Evolutionary conservation across 2,888 invertebrate genomes (phyloP).

Genomic region (Himalopsyche japonica): DNA sequence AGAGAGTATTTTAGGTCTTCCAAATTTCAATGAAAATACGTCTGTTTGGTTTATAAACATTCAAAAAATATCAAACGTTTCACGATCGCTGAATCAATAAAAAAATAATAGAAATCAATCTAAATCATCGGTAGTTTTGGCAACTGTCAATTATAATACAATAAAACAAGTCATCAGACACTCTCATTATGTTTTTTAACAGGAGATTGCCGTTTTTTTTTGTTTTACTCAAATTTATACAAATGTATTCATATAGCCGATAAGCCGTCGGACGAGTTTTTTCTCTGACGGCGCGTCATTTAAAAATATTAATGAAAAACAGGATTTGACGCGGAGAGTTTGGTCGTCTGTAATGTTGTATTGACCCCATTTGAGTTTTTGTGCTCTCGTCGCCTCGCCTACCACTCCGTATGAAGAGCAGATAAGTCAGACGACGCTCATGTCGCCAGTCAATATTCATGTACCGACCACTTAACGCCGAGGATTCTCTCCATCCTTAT

Average conservation of each 20-base stretch:
- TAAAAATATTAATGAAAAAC: conserved; percentile 33
- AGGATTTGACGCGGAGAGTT: conserved; percentile 31
- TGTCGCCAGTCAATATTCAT: conserved; percentile 18
- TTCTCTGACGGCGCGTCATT: conserved; percentile 11
- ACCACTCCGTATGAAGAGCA: background rate
- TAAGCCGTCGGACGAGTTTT: conserved; percentile 36
- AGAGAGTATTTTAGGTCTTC: too few species aligned
- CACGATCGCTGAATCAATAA: background rate
- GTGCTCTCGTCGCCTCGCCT: background rate
- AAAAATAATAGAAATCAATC: background rate
- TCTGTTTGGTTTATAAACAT: too few species aligned
- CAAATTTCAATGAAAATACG: too few species aligned
- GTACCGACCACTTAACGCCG: conserved; percentile 11
- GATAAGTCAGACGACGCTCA: background rate
- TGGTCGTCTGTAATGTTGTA: conserved; percentile 3
- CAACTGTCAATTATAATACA: background rate
- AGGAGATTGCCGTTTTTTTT: background rate
- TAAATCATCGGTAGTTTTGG: background rate
- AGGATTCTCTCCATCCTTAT: conserved; percentile 11
- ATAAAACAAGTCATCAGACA: background rate
- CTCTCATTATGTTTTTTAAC: background rate
- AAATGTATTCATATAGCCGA: conserved; percentile 11
- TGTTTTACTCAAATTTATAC: conserved; percentile 4
- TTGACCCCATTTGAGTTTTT: conserved; percentile 35
- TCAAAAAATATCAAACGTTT: too few species aligned